A percentile compares a stretch with the other conserved stretches of the same genome.
Evolutionary conservation across 1,140 invertebrate species (phyloP).

Genomic region (Hycleus cichorii): DNA sequence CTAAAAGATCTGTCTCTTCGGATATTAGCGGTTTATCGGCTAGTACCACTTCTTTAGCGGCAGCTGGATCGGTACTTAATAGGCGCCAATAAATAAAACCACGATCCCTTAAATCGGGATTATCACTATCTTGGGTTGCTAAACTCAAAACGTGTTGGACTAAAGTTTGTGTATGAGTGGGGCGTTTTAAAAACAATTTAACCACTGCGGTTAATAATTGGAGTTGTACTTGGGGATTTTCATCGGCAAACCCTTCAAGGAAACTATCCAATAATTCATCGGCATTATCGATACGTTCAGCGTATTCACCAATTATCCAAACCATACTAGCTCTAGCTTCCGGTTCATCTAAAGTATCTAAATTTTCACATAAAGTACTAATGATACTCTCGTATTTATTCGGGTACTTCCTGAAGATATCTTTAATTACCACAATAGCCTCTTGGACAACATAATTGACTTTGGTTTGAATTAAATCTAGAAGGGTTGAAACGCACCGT

Average conservation of each 20-base stretch:
- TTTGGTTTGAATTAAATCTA: slow-evolving; percentile 99
- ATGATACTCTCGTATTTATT: slow-evolving; percentile 99
- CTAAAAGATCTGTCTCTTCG: slow-evolving; percentile 97
- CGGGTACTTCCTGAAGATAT: slow-evolving; percentile 98
- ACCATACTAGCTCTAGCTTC: slow-evolving; percentile 99
- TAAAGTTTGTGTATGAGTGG: slow-evolving; percentile 96
- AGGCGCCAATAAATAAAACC: slow-evolving; percentile 99
- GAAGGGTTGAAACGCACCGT: slow-evolving; percentile 92
- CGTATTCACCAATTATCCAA: slow-evolving; percentile 99
- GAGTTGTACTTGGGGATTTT: slow-evolving; percentile 97
- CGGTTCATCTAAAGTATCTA: slow-evolving; percentile 98
- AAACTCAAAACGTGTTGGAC: slow-evolving; percentile 92
- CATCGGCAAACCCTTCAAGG: slow-evolving; percentile 99
- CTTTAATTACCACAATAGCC: slow-evolving; percentile 99
- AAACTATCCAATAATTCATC: slow-evolving; percentile 98
- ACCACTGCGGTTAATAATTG: slow-evolving; percentile 97
- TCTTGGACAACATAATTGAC: slow-evolving; percentile 99
- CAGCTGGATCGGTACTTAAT: slow-evolving; percentile 95
- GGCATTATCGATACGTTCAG: slow-evolving; percentile 98
- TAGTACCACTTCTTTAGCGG: slow-evolving; percentile 98
- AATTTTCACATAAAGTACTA: slow-evolving; percentile 96
- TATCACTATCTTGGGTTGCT: slow-evolving; percentile 98
- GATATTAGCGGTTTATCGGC: slow-evolving; percentile 99
- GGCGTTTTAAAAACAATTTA: slow-evolving; percentile 95
- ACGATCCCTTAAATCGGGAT: slow-evolving; percentile 95